A percentile compares a stretch with the other conserved stretches of the same genome.
Conservation (phyloP, 2,797 vertebrate genomes). For the Pipistrellus pipistrellus region DNA sequence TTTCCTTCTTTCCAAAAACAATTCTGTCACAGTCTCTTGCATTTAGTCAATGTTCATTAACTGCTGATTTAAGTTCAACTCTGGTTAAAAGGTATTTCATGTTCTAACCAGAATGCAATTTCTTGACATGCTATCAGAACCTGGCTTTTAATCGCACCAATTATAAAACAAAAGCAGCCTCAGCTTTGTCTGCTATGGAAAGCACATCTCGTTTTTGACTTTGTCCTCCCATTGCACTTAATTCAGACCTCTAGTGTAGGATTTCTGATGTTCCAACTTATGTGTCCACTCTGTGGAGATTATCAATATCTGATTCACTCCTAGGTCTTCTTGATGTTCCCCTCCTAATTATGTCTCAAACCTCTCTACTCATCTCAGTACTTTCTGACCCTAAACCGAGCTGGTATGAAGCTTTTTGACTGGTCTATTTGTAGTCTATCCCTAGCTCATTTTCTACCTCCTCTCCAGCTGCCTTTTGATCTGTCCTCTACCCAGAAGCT, state of each 20-base stretch:
- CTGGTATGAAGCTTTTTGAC: background rate
- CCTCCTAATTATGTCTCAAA: background rate
- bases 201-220: background rate
- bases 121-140: background rate
- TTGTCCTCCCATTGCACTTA: background rate
- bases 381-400: background rate
- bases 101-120: background rate
- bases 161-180: background rate
- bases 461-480: background rate
- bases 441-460: background rate
- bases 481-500: background rate
- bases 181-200: background rate
- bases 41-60: background rate
- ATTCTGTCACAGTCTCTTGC: background rate
- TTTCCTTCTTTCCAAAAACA: background rate
- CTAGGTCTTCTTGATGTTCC: background rate
- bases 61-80: slow-evolving; percentile 3
- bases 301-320: background rate
- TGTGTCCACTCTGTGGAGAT: background rate
- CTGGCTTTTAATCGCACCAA: background rate
- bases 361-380: background rate
- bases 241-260: background rate
- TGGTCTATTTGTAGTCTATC: background rate
- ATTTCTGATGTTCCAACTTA: background rate
- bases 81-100: slow-evolving; percentile 15